Evolutionary conservation across 2,888 invertebrate species (phyloP).

Genomic region (Antitype chi): DNA sequence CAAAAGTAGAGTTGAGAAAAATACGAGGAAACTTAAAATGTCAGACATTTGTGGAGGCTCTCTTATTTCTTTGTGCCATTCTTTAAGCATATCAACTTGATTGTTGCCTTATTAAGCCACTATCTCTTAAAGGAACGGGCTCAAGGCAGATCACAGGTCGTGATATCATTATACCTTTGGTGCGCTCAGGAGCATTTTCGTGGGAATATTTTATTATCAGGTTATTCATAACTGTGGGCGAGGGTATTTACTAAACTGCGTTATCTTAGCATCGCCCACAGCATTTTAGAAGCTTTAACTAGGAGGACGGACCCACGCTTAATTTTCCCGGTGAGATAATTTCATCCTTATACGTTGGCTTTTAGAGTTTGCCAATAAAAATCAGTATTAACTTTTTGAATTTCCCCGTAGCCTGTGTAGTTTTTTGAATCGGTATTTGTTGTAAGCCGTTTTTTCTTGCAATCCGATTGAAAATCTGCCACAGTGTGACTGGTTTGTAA

Average conservation of each 20-base stretch:
- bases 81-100: conserved; percentile 49
- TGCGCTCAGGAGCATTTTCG: conserved; percentile 38
- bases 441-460: background rate
- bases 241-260: conserved; percentile 41
- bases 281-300: conserved; percentile 38
- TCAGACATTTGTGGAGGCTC: conserved; percentile 23
- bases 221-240: conserved; percentile 42
- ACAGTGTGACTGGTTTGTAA: background rate
- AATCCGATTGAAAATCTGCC: background rate
- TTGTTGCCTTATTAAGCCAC: conserved; percentile 51
- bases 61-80: conserved; percentile 50
- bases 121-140: conserved; percentile 52
- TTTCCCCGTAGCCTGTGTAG: background rate
- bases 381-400: background rate
- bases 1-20: conserved; percentile 23
- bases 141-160: conserved; percentile 39
- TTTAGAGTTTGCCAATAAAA: conserved; percentile 5
- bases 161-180: conserved; percentile 58
- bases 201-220: conserved; percentile 51
- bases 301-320: background rate
- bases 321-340: conserved; percentile 26
- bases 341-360: background rate
- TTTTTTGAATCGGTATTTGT: background rate
- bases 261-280: conserved; percentile 46
- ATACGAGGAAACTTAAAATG: conserved; percentile 27